Conservation (phyloP, 2,888 invertebrate species). For the Busseola fusca region DNA sequence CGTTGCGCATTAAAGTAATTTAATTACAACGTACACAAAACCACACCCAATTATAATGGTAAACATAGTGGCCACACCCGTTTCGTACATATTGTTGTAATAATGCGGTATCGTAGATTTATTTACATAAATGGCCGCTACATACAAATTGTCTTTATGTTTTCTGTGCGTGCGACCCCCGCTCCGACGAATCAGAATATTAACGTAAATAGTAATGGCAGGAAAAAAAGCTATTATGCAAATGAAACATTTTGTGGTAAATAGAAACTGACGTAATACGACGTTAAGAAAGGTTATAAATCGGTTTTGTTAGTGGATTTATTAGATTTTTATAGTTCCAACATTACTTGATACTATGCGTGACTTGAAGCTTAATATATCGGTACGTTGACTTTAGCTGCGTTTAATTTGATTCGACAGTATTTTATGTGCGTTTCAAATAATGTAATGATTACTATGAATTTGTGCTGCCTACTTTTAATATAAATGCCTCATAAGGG, state of each 20-base stretch:
- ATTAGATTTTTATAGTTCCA: conserved; percentile 76
- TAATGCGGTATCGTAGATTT: conserved; percentile 84
- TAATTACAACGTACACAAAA: conserved; percentile 73
- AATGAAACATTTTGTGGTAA: conserved; percentile 88
- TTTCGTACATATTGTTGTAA: conserved; percentile 82
- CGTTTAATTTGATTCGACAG: conserved; percentile 27
- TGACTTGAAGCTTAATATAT: conserved; percentile 64
- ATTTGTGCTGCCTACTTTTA: neutral
- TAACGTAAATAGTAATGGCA: conserved; percentile 87
- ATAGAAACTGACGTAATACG: conserved; percentile 86
- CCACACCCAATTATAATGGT: conserved; percentile 82
- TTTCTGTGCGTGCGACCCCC: conserved; percentile 88
- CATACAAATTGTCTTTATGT: conserved; percentile 88
- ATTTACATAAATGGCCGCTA: conserved; percentile 88
- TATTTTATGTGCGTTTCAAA: conserved; percentile 16
- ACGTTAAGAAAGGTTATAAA: conserved; percentile 84
- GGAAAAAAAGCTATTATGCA: conserved; percentile 89
- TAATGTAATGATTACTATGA: conserved; percentile 15
- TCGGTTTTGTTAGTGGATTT: conserved; percentile 79
- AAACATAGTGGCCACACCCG: conserved; percentile 82
- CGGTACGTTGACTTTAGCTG: conserved; percentile 23
- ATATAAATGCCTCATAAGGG: neutral
- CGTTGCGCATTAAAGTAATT: conserved; percentile 68
- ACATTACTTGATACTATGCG: conserved; percentile 65
- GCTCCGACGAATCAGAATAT: conserved; percentile 86